Conservation (phyloP, 2,888 invertebrate genomes). For the Dasypogon diadema region DNA sequence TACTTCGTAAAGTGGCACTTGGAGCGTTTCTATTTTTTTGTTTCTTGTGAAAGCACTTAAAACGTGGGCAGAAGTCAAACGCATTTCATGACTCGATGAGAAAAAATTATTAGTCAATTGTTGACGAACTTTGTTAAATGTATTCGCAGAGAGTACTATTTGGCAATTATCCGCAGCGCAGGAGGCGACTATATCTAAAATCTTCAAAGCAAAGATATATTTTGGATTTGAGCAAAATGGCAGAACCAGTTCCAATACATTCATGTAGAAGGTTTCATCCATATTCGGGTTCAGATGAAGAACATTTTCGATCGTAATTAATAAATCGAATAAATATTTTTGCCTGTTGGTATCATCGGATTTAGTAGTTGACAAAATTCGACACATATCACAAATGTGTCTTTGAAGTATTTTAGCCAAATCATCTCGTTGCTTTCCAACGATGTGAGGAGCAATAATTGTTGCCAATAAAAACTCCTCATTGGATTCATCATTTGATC, state of each 20-base stretch:
- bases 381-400: neutral
- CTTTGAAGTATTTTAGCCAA: neutral
- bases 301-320: slow-evolving; percentile 72
- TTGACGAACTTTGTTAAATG: slow-evolving; percentile 70
- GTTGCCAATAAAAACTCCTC: slow-evolving; percentile 66
- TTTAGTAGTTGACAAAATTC: slow-evolving; percentile 52
- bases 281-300: slow-evolving; percentile 69
- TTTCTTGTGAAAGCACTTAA: slow-evolving; percentile 69
- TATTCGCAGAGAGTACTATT: slow-evolving; percentile 68
- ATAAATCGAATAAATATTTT: slow-evolving; percentile 70
- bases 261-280: slow-evolving; percentile 50
- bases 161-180: slow-evolving; percentile 60
- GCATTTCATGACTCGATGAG: slow-evolving; percentile 77
- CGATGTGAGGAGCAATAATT: slow-evolving; percentile 63
- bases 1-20: slow-evolving; percentile 72
- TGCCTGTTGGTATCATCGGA: slow-evolving; percentile 11
- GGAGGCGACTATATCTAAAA: slow-evolving; percentile 72
- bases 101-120: slow-evolving; percentile 74
- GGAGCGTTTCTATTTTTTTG: slow-evolving; percentile 12
- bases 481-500: neutral
- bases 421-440: neutral
- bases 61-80: slow-evolving; percentile 80
- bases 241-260: slow-evolving; percentile 54
- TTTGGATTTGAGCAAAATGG: slow-evolving; percentile 60
- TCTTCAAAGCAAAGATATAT: slow-evolving; percentile 70